Conservation (phyloP, 2,113 vertebrate genomes). For the Centrocercus urophasianus region DNA sequence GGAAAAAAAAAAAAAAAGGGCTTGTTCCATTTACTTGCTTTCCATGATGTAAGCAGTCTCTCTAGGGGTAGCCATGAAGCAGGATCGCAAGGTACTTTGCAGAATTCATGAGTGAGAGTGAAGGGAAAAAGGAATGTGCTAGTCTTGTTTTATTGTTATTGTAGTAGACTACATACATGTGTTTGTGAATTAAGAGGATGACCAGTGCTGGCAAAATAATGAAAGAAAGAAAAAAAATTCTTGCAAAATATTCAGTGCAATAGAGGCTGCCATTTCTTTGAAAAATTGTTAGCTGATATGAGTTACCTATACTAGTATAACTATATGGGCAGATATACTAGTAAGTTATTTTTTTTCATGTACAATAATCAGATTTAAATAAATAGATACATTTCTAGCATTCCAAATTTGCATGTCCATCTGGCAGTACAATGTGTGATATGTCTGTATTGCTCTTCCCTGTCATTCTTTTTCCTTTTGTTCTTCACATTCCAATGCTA, state of each 20-base stretch:
- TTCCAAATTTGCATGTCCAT: neutral
- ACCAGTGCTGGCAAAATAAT: neutral
- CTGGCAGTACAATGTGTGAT: neutral
- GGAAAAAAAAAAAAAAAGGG: neutral
- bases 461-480: neutral
- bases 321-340: neutral
- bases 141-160: neutral
- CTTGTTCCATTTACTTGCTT: neutral
- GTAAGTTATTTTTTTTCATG: neutral
- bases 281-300: neutral
- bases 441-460: neutral
- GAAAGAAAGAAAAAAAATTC: neutral
- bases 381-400: neutral
- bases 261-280: neutral
- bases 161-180: accelerated
- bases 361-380: neutral
- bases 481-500: neutral
- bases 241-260: neutral
- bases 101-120: neutral
- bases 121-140: neutral
- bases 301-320: neutral
- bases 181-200: neutral
- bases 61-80: neutral
- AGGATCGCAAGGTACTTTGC: neutral
- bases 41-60: neutral